Evolutionary conservation across 1,140 invertebrate genomes (phyloP).

Genomic region (Aphidius gifuensis): DNA sequence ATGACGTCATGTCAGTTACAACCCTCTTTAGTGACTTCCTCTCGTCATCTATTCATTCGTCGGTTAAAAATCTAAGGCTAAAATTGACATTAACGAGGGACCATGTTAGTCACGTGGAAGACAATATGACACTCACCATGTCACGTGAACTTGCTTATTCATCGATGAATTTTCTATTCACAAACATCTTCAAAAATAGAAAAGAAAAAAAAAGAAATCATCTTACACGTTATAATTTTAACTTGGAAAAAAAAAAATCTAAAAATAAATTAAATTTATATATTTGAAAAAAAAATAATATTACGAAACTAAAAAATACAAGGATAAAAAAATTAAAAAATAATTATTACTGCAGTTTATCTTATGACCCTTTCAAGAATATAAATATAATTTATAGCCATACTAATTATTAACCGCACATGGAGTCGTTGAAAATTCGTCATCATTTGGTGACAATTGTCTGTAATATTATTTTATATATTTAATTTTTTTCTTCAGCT

Average conservation of each 20-base stretch:
- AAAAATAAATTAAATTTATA: too few relatives aligned
- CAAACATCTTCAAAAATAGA: neutral
- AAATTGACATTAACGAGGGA: conserved; percentile 56
- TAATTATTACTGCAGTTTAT: too few relatives aligned
- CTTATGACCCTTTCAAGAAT: too few relatives aligned
- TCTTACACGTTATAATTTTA: too few relatives aligned
- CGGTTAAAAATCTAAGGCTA: neutral
- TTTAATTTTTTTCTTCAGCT: neutral
- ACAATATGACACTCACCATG: conserved; percentile 22
- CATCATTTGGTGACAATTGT: too few relatives aligned
- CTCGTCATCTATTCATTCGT: conserved; percentile 19
- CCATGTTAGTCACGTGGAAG: conserved; percentile 55
- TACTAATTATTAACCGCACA: too few relatives aligned
- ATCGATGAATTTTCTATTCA: conserved; percentile 22
- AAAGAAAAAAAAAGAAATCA: neutral
- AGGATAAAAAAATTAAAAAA: too few relatives aligned
- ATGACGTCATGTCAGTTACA: conserved; percentile 16
- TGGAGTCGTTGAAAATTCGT: too few relatives aligned
- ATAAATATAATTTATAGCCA: too few relatives aligned
- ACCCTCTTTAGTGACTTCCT: conserved; percentile 18
- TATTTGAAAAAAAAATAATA: too few relatives aligned
- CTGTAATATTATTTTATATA: neutral
- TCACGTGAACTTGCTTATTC: conserved; percentile 29
- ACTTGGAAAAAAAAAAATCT: too few relatives aligned
- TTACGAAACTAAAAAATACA: too few relatives aligned